A percentile compares a stretch with the other conserved stretches of the same genome.
These are phyloP conservation scores for Brenthis hecate DNA, from an alignment of 2,888 invertebrate species.

Conservation along the genomic window DNA sequence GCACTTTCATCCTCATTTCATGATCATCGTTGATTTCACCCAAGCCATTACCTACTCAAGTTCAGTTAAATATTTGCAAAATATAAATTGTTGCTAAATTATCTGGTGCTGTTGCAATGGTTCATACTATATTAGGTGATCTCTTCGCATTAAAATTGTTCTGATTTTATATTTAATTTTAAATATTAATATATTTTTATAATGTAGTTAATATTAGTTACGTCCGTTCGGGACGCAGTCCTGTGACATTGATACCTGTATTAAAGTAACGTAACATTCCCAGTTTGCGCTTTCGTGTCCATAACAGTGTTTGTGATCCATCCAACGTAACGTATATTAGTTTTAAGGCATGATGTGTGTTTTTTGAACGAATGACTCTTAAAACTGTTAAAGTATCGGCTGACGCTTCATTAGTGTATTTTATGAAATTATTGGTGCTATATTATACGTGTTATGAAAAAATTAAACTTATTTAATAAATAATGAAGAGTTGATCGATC, in stretches of 20 bases:
- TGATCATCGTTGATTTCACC: constrained; percentile 28
- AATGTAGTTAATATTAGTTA: constrained; percentile 62
- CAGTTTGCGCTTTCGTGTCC: constrained; percentile 76
- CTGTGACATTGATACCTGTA: constrained; percentile 79
- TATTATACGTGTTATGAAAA: constrained; percentile 37
- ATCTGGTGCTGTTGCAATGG: constrained; percentile 68
- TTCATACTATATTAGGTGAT: constrained; percentile 68
- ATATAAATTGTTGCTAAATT: constrained; percentile 57
- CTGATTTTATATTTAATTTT: constrained; percentile 59
- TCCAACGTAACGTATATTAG: constrained; percentile 72
- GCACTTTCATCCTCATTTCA: constrained; percentile 42
- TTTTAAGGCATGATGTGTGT: constrained; percentile 78
- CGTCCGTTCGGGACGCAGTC: constrained; percentile 54
- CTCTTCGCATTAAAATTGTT: constrained; percentile 72
- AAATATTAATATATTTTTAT: constrained; percentile 69
- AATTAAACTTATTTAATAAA: constrained; percentile 34
- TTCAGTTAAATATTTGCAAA: constrained; percentile 22
- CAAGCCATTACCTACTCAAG: constrained; percentile 29
- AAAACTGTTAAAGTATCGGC: constrained; percentile 49
- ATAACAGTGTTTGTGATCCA: constrained; percentile 81
- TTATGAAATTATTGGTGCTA: constrained; percentile 49
- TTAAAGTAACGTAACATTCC: constrained; percentile 77
- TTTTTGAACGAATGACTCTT: constrained; percentile 53
- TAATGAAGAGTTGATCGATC: constrained; percentile 58
- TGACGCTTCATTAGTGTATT: constrained; percentile 58